A percentile compares a stretch with the other conserved stretches of the same genome.
These are phyloP conservation scores for Empis livida DNA, from an alignment of 2,888 invertebrate genomes.

Conservation along the genomic window DNA sequence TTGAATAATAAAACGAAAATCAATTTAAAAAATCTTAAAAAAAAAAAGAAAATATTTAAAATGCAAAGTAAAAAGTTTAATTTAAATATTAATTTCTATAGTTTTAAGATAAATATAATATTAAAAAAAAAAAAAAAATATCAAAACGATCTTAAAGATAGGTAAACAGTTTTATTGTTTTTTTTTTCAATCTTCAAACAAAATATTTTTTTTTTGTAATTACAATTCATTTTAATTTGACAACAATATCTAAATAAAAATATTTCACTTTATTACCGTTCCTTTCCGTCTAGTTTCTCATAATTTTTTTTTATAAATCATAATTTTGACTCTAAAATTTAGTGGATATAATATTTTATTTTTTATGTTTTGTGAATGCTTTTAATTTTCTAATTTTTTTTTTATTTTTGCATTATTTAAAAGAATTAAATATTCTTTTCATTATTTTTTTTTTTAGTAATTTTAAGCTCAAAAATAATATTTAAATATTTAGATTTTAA, in stretches of 20 bases:
- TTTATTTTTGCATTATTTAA: conserved; percentile 12
- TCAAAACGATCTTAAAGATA: conserved; percentile 3
- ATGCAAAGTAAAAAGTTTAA: not conserved
- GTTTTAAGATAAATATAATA: too few species aligned
- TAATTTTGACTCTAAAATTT: conserved; percentile 8
- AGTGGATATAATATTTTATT: conserved; percentile 8
- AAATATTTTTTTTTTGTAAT: conserved; percentile 9
- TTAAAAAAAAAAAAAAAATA: too few species aligned
- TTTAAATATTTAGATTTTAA: too few species aligned
- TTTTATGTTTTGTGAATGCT: not conserved
- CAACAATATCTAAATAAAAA: too few species aligned
- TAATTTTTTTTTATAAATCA: conserved; percentile 4
- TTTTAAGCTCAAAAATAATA: too few species aligned
- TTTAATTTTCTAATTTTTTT: conserved; percentile 17
- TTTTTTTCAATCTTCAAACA: conserved; percentile 10
- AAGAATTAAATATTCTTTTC: not conserved
- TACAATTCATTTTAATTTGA: conserved; percentile 3
- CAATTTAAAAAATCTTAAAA: not conserved
- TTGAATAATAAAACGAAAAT: conserved; percentile 1
- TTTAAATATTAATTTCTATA: not conserved
- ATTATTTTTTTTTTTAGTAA: too few species aligned
- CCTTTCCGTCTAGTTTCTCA: too few species aligned
- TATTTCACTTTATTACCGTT: too few species aligned
- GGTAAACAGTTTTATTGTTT: conserved; percentile 11
- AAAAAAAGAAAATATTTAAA: conserved; percentile 10